Base-by-base conservation (phyloP, 2,797 vertebrate species). In the Cottoperca gobio region DNA sequence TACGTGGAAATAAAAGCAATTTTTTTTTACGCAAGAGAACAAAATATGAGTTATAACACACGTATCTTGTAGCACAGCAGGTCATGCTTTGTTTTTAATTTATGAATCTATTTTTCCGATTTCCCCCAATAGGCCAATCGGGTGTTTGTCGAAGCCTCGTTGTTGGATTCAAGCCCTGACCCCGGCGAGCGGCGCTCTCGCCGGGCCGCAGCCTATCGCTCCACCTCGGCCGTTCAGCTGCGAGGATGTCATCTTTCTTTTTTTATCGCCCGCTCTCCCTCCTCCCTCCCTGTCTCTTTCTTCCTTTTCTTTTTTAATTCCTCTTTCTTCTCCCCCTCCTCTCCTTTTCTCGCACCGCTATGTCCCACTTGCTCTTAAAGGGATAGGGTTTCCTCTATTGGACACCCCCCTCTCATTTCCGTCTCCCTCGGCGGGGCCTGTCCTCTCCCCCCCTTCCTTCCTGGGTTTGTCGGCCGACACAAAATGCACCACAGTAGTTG, bases 191-290 rank as follows among this genome's bases (percentile, higher is more conserved):
- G 88, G 89, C 89, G 91, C 92, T 88, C 87, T 88, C 92, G 89
- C 91, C 93, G 90, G 94, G 94, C 94, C 91, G 91, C 93, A 90
- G 93, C 93, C 93, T 89, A 70, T 89, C 93, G 91, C 92, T 93
- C 93, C 94, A 93, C 94, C 94, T 94, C 93, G 94, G 93, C 91
- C 92, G 91, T 85, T 94, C 91, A 91, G 90, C 92, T 86, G 92
- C 89, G 93, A 93, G 93, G 94, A 94, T 95, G 94, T 94, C 95
- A 95, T 95, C 94, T 95, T 95, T 95, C 93, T 95, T 95, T 95
- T 95, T 95, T 95, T 95, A 93, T 94, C 93, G 92, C 92, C 90
- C 92, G 88, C 94, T 79, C 94, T 93, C 93, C 92, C 92, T 92
- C 94, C 93, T 90, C 92, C 91, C 93, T 92, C 93, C 91, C 94